Percentiles rank a stretch among this genome's conserved stretches.
Evolutionary conservation across 2,888 invertebrate species (phyloP).

Genomic region (Ophioninae sp.): DNA sequence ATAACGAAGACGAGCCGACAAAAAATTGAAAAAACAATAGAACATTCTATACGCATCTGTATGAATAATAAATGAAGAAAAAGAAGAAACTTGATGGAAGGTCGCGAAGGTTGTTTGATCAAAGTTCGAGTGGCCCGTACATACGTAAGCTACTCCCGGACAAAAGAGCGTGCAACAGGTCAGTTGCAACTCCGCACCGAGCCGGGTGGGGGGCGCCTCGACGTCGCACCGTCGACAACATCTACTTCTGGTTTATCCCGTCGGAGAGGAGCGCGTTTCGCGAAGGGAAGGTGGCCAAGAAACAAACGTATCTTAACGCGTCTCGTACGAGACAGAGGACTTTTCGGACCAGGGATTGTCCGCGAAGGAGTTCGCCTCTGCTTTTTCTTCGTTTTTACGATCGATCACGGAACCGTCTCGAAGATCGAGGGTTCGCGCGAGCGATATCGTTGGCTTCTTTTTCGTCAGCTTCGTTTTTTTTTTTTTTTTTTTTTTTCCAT

Average conservation of each 20-base stretch:
- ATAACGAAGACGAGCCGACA: too few relatives aligned
- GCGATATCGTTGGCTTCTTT: background rate
- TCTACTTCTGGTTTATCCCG: constrained; percentile 50
- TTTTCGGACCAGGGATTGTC: constrained; percentile 20
- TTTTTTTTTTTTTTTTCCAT: background rate
- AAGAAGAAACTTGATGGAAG: background rate
- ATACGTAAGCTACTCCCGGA: constrained; percentile 63
- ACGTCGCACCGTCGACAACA: constrained; percentile 46
- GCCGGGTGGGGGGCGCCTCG: constrained; percentile 61
- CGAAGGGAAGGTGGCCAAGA: constrained; percentile 41
- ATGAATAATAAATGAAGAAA: background rate
- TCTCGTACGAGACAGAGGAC: constrained; percentile 4
- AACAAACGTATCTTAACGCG: constrained; percentile 44
- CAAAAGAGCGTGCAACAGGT: constrained; percentile 78
- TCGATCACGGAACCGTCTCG: constrained; percentile 25
- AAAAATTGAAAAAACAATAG: too few relatives aligned
- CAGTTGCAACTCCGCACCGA: constrained; percentile 65
- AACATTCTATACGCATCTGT: background rate
- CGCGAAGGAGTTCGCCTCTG: constrained; percentile 2
- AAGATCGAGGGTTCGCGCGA: background rate
- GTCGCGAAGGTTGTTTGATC: background rate
- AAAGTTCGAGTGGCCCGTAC: background rate
- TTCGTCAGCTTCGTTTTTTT: too few relatives aligned
- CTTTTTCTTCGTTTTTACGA: constrained; percentile 42
- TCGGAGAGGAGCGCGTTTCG: constrained; percentile 30